Evolutionary conservation across 1,140 invertebrate species (phyloP).

Genomic region (Choristoneura fumiferana): DNA sequence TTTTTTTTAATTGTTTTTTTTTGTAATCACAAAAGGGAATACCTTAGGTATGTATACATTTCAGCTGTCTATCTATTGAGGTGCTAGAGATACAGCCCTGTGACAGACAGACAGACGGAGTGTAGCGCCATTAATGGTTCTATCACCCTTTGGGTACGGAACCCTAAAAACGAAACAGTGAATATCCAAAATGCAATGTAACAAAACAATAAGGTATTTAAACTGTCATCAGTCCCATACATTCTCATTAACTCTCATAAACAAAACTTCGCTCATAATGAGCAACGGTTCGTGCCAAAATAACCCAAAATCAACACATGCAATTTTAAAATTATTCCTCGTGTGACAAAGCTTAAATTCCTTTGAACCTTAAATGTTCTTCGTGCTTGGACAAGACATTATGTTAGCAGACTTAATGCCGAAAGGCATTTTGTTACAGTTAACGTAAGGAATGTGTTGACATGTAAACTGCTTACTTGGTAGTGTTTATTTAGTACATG

Average conservation of each 20-base stretch:
- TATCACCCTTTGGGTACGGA: no score
- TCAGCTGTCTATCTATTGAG: no score
- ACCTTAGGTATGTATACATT: no score
- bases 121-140: no score
- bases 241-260: conserved; percentile 16
- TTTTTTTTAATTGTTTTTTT: no score
- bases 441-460: neutral
- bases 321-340: no score
- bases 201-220: conserved; percentile 17
- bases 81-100: no score
- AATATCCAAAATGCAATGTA: neutral
- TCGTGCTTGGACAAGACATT: neutral
- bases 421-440: conserved; percentile 8
- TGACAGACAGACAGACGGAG: no score
- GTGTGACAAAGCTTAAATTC: neutral
- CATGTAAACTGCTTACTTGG: neutral
- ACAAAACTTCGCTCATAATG: conserved; percentile 8
- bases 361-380: neutral
- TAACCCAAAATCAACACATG: neutral
- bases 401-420: conserved; percentile 11
- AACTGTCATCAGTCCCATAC: conserved; percentile 11
- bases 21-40: no score
- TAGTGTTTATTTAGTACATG: neutral
- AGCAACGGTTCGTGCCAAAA: conserved; percentile 8
- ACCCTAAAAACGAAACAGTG: neutral